A percentile compares a stretch with the other conserved stretches of the same genome.
Evolutionary conservation across 2,113 vertebrate species (phyloP).

Genomic region (Tragelaphus imberbis): DNA sequence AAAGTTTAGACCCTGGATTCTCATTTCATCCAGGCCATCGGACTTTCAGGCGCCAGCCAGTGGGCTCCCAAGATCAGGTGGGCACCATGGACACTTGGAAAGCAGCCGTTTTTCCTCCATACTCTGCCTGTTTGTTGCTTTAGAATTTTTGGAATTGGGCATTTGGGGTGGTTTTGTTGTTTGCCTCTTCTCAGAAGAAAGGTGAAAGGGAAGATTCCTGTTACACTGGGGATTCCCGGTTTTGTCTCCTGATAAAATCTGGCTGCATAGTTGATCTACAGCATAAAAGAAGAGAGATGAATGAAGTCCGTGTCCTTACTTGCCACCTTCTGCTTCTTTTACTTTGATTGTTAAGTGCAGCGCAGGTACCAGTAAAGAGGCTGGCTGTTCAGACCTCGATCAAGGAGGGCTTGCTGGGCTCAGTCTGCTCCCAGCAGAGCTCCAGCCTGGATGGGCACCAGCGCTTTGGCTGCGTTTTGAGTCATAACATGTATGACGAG

Average conservation of each 20-base stretch:
- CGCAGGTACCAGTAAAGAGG: slow-evolving; percentile 22
- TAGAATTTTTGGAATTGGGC: background rate
- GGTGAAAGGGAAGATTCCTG: background rate
- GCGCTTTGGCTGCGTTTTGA: background rate
- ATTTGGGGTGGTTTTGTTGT: background rate
- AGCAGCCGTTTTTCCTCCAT: background rate
- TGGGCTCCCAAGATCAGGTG: background rate
- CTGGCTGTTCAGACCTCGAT: background rate
- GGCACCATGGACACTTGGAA: rapidly evolving
- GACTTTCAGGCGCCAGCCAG: background rate
- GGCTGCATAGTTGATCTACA: background rate
- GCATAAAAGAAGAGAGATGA: background rate
- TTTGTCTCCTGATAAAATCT: background rate
- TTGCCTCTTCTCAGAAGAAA: background rate
- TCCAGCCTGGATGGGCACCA: background rate
- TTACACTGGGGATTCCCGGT: background rate
- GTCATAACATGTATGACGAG: background rate
- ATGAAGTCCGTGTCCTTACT: background rate
- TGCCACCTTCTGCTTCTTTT: background rate
- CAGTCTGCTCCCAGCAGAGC: rapidly evolving
- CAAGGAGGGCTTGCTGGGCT: background rate
- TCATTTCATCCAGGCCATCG: background rate
- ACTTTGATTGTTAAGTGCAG: slow-evolving; percentile 18
- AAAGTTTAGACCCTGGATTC: background rate
- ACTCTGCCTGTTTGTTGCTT: background rate